These are phyloP conservation scores for Amphiprion percula DNA, from an alignment of 2,113 vertebrate species.

Conservation along the genomic window DNA sequence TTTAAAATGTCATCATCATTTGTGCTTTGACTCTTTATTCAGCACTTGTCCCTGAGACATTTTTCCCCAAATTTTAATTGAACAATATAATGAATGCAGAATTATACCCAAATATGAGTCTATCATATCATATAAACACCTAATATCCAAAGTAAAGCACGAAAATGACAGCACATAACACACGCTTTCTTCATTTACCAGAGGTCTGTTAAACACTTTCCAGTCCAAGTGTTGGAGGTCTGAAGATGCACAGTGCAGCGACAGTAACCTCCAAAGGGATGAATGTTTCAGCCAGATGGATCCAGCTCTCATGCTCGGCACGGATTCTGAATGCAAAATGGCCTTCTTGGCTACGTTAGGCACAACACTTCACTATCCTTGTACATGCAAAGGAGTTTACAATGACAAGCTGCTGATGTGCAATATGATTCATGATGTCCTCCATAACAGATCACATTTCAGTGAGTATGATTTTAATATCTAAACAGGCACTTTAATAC, in stretches of 20 bases:
- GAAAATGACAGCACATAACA: neutral
- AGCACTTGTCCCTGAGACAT: neutral
- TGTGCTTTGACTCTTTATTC: neutral
- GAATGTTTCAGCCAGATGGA: slow-evolving; percentile 82
- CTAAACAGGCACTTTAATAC: neutral
- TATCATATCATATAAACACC: neutral
- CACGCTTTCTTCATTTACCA: slow-evolving; percentile 59
- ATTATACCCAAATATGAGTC: no score
- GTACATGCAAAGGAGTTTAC: slow-evolving; percentile 82
- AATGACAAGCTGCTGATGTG: slow-evolving; percentile 79
- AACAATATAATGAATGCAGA: no score
- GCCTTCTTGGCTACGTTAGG: slow-evolving; percentile 88
- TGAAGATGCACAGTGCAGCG: slow-evolving; percentile 74
- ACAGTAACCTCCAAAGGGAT: slow-evolving; percentile 45
- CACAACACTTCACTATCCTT: slow-evolving; percentile 84
- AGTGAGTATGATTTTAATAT: slow-evolving; percentile 76
- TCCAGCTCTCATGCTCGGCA: slow-evolving; percentile 81
- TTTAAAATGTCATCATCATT: no score
- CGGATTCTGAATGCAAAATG: slow-evolving; percentile 84
- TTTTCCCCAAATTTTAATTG: no score
- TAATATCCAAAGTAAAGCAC: no score
- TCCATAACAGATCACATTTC: slow-evolving; percentile 89
- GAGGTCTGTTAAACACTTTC: slow-evolving; percentile 83
- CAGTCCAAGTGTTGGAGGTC: slow-evolving; percentile 86
- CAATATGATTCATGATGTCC: slow-evolving; percentile 82